Evolutionary conservation across 2,888 invertebrate genomes (phyloP), one percentile per base, ranked within the genome.

Genomic region (Eulithis testata): DNA sequence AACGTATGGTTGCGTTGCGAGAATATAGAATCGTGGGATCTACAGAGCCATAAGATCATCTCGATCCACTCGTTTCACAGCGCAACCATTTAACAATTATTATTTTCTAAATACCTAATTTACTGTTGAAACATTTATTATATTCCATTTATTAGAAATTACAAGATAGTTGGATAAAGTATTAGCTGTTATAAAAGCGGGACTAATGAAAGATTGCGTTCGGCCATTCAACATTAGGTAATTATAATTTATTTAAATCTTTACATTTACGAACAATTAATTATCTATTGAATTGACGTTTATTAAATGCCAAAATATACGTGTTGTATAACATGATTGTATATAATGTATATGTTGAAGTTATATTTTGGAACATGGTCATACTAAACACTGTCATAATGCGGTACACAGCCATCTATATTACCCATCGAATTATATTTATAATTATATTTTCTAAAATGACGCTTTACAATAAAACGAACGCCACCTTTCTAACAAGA

Each of bases 111-210:
- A 36, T 52, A 57, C 52, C 45, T 53, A 58, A 4, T 57, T 50
- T 61, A 74, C 70, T 66, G 60, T 73, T 71, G 62, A 64, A 75
- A 75, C 69, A 70, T 72, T 75, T 65, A 73, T 73, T 71, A 75
- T 68, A 70, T 73, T 71, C 73, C 69, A 70, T 77, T 74, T 68
- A 74, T 68, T 69, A 65, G 70, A 74, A 72, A 70, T 77, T 60
- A 74, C 71, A 74, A 71, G 70, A 76, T 72, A 74, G 55, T 72
- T 76, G 68, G 71, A 78, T 75, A 73, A 76, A 73, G 73, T 66
- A 73, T 78, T 75, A 72, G 73, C 78, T 67, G 73, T 68, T 65
- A 71, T 72, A 73, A 70, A 78, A 77, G 78, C 78, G 80, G 78
- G 80, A 69, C 72, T 63, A 36, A 40, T 54, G 69, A 73, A 72